Conservation (phyloP, 2,888 invertebrate species). For the Stomorhina lunata region DNA sequence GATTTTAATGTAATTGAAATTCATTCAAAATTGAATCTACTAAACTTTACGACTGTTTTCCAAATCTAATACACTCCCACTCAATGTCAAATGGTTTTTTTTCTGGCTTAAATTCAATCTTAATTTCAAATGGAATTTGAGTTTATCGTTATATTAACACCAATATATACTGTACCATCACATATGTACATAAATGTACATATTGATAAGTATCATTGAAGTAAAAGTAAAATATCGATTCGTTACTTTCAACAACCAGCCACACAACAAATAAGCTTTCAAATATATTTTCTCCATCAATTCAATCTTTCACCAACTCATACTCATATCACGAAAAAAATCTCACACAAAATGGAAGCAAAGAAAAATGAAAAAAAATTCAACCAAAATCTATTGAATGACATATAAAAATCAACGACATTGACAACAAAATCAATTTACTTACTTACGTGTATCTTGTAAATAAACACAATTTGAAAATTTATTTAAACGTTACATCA, state of each 20-base stretch:
- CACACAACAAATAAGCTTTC: constrained; percentile 37
- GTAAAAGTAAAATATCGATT: constrained; percentile 47
- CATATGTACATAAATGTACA: neutral
- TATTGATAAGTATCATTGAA: constrained; percentile 26
- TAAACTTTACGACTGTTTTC: too few species aligned
- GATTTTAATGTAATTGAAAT: too few species aligned
- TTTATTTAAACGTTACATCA: constrained; percentile 63
- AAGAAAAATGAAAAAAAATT: neutral
- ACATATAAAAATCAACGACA: constrained; percentile 50
- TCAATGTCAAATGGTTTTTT: neutral
- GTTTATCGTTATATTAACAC: constrained; percentile 47
- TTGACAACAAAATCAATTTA: constrained; percentile 63
- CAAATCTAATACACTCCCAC: neutral
- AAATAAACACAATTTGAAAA: constrained; percentile 63
- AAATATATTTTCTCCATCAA: neutral
- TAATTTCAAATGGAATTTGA: constrained; percentile 42
- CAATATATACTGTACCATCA: constrained; percentile 13
- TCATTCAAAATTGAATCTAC: too few species aligned
- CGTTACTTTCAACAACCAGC: constrained; percentile 6
- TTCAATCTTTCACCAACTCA: neutral
- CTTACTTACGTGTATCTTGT: constrained; percentile 58
- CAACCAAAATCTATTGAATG: constrained; percentile 1
- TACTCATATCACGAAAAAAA: neutral
- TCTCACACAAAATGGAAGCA: neutral
- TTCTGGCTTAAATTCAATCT: constrained; percentile 9